Percentiles rank a stretch among this genome's conserved stretches.
Evolutionary conservation across 2,113 vertebrate species (phyloP).

Genomic region (Penelope pileata): DNA sequence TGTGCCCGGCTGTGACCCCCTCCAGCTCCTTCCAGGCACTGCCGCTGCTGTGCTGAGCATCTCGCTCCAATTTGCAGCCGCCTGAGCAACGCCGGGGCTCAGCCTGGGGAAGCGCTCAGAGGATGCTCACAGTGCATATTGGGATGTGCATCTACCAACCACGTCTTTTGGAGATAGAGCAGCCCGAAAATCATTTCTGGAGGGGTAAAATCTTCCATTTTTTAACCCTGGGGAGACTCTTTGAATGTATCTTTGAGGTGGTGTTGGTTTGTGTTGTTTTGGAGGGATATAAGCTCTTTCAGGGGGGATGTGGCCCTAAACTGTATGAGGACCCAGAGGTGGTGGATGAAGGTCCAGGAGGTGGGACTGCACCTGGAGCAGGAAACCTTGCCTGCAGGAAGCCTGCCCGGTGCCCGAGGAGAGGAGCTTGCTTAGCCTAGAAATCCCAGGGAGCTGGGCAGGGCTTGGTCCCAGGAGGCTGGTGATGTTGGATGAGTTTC

Average conservation of each 20-base stretch:
- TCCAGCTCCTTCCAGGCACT: not conserved
- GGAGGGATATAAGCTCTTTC: not conserved
- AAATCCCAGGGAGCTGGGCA: not conserved
- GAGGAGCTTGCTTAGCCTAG: not conserved
- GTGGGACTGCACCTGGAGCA: not conserved
- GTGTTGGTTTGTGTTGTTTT: not conserved
- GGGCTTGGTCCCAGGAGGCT: not conserved
- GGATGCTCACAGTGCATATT: not conserved
- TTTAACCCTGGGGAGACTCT: not conserved
- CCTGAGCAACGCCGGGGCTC: not conserved
- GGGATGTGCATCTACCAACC: fast-evolving
- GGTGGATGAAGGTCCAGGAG: not conserved
- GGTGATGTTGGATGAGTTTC: not conserved
- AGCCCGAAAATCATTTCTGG: not conserved
- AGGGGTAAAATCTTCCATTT: not conserved
- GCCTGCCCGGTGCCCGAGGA: not conserved
- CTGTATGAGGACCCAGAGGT: not conserved
- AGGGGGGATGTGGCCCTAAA: not conserved
- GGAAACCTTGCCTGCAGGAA: not conserved
- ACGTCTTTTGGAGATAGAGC: not conserved
- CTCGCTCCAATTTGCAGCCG: fast-evolving
- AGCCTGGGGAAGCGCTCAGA: not conserved
- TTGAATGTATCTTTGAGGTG: not conserved
- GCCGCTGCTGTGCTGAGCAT: not conserved
- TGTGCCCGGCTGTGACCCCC: fast-evolving